Conservation (phyloP, 2,113 vertebrate genomes). For the Paracanthobrama guichenoti region DNA sequence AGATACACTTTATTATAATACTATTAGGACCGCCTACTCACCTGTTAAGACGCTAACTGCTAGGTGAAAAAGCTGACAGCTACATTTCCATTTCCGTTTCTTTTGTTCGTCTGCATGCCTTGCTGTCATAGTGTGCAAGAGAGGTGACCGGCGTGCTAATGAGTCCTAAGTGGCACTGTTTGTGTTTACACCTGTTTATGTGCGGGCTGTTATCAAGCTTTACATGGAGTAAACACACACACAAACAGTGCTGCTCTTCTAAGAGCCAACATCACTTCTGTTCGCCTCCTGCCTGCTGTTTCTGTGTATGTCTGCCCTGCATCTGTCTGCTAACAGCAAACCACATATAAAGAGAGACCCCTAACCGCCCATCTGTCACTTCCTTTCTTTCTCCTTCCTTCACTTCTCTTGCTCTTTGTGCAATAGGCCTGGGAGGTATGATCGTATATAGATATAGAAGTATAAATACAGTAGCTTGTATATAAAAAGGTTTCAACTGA, state of each 20-base stretch:
- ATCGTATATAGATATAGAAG: neutral
- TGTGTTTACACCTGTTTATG: slow-evolving; percentile 54
- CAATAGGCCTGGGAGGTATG: slow-evolving; percentile 58
- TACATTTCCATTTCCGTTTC: slow-evolving; percentile 61
- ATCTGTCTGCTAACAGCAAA: slow-evolving; percentile 59
- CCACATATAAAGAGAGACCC: slow-evolving; percentile 61
- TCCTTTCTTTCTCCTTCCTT: slow-evolving; percentile 41
- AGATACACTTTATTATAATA: neutral
- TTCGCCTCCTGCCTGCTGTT: slow-evolving; percentile 16
- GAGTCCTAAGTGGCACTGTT: slow-evolving; percentile 61
- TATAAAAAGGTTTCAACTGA: neutral
- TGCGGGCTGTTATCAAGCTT: slow-evolving; percentile 54
- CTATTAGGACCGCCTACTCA: neutral
- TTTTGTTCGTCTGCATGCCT: slow-evolving; percentile 71
- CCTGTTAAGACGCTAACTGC: neutral
- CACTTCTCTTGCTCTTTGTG: slow-evolving; percentile 44
- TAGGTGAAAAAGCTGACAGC: slow-evolving; percentile 46
- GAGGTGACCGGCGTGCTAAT: slow-evolving; percentile 76
- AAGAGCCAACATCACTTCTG: slow-evolving; percentile 25
- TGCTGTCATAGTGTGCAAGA: slow-evolving; percentile 70
- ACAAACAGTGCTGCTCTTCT: slow-evolving; percentile 44
- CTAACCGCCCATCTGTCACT: slow-evolving; percentile 55
- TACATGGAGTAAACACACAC: slow-evolving; percentile 50
- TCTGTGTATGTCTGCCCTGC: slow-evolving; percentile 37
- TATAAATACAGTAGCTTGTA: neutral